A percentile compares a stretch with the other conserved stretches of the same genome.
Evolutionary conservation across 2,113 vertebrate genomes (phyloP).

Genomic region (Gymnogyps californianus): DNA sequence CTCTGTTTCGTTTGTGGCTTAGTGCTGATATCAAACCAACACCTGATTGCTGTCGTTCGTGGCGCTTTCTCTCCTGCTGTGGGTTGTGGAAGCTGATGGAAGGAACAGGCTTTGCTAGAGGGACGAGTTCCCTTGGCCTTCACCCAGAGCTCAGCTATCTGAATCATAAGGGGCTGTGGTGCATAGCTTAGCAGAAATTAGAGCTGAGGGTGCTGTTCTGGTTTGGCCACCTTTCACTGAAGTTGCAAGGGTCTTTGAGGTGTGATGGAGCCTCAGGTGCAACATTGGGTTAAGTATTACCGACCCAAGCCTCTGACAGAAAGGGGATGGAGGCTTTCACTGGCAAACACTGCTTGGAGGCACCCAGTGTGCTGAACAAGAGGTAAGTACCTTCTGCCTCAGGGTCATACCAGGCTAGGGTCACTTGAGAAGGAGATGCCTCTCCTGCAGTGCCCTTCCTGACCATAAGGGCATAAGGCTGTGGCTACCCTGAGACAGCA

Average conservation of each 20-base stretch:
- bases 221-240: background rate
- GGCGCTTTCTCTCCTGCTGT: background rate
- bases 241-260: background rate
- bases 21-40: background rate
- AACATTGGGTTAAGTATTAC: rapidly evolving
- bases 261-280: background rate
- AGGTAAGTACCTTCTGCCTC: background rate
- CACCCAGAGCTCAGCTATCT: background rate
- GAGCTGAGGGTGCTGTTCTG: background rate
- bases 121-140: constrained; percentile 10
- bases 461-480: rapidly evolving
- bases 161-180: background rate
- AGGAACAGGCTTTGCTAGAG: constrained; percentile 50
- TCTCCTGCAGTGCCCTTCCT: background rate
- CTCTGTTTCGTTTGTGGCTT: background rate
- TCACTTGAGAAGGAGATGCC: background rate
- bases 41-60: rapidly evolving
- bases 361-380: background rate
- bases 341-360: background rate
- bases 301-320: background rate
- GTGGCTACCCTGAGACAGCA: background rate
- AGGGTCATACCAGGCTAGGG: background rate
- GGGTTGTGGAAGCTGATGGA: background rate
- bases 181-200: background rate
- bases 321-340: background rate